These are phyloP conservation scores for Hydroisotoma schaefferi DNA, from an alignment of 2,888 invertebrate genomes.

Conservation along the genomic window DNA sequence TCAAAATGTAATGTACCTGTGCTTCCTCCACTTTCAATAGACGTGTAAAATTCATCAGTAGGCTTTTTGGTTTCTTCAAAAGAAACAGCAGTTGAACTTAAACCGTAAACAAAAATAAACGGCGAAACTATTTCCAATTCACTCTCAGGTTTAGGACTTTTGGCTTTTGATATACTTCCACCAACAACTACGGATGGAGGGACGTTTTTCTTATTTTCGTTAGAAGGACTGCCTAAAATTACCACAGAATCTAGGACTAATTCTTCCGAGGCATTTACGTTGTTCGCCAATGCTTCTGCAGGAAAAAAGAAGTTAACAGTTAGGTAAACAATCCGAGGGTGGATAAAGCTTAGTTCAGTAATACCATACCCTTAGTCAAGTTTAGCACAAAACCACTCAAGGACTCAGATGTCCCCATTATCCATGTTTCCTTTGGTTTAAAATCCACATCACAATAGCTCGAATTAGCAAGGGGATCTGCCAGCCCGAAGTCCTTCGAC, in stretches of 20 bases:
- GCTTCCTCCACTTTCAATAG: constrained; percentile 23
- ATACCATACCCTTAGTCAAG: not conserved
- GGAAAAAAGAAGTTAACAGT: not conserved
- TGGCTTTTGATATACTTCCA: constrained; percentile 15
- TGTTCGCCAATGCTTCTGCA: constrained; percentile 5
- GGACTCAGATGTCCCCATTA: constrained; percentile 40
- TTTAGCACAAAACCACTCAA: not conserved
- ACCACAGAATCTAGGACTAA: constrained; percentile 54
- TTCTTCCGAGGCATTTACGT: constrained; percentile 46
- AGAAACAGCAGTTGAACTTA: constrained; percentile 31
- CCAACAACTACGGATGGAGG: constrained; percentile 41
- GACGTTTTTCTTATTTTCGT: constrained; percentile 16
- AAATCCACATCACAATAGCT: constrained; percentile 47
- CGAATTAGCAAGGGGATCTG: constrained; percentile 21
- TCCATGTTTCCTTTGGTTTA: constrained; percentile 51
- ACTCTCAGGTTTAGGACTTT: not conserved
- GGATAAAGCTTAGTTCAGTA: not conserved
- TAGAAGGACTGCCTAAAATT: constrained; percentile 53
- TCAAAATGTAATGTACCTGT: constrained; percentile 13
- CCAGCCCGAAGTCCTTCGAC: constrained; percentile 23
- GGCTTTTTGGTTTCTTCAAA: constrained; percentile 25
- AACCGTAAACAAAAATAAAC: constrained; percentile 39
- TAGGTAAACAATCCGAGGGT: not conserved
- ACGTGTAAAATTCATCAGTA: constrained; percentile 19
- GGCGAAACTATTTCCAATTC: constrained; percentile 5